These are phyloP conservation scores for Clarias laeviceps DNA, from an alignment of 2,797 vertebrate genomes.

Conservation along the genomic window DNA sequence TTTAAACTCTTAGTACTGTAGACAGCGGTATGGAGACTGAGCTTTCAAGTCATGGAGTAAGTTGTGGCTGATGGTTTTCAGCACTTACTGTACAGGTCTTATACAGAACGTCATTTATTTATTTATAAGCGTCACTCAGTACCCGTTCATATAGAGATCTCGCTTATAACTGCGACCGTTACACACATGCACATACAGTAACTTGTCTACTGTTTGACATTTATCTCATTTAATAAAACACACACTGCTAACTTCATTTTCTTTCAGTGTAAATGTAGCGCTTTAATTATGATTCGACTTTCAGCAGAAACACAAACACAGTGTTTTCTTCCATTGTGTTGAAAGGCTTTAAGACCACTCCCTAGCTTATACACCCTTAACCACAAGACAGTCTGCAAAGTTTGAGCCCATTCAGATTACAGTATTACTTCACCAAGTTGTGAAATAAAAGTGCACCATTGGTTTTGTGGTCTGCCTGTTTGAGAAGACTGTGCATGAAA, in stretches of 20 bases:
- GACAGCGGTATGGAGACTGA: not conserved
- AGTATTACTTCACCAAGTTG: conserved; percentile 19
- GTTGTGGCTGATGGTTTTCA: not conserved
- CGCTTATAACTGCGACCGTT: not conserved
- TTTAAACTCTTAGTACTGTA: not conserved
- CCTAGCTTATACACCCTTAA: conserved; percentile 24
- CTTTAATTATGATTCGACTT: not conserved
- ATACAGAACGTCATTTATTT: conserved; percentile 1
- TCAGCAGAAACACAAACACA: not conserved
- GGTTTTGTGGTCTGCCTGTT: conserved; percentile 10
- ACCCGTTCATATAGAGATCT: conserved; percentile 12
- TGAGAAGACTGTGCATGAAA: not conserved
- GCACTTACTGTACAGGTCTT: not conserved
- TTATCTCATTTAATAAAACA: not conserved
- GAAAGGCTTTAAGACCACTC: conserved; percentile 19
- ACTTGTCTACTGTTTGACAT: not conserved
- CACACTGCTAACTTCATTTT: not conserved
- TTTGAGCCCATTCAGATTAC: conserved; percentile 8
- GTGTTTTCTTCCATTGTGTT: conserved; percentile 32
- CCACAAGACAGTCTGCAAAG: conserved; percentile 21
- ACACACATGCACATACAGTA: not conserved
- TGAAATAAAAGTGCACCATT: conserved; percentile 22
- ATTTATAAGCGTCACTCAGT: conserved; percentile 32
- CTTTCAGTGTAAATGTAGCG: not conserved
- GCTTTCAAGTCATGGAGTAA: not conserved